Evolutionary conservation across 2,797 vertebrate species (phyloP), one percentile per base, ranked within the genome.

Genomic region (Harpagifer antarcticus): DNA sequence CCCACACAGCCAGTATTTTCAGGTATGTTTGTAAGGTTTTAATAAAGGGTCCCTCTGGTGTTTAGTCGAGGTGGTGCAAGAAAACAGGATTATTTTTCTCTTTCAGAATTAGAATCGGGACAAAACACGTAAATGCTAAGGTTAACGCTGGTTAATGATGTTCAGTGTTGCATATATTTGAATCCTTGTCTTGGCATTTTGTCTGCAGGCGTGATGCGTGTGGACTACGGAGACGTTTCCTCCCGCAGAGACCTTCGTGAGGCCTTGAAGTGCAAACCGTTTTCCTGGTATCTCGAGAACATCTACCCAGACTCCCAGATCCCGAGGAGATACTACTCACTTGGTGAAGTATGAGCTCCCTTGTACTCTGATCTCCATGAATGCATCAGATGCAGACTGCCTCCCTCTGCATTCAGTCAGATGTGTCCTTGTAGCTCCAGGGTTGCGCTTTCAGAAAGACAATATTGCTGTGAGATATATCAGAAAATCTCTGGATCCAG

Each of bases 251-350:
- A 95, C 9, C 93, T 99, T 9, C 93, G 97, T 40, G 96, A 96
- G 74, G 94, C 94, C 58, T 93, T 99, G 83, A 94, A 95, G 81
- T 99, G 98, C 90, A 97, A 96, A 83, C 97, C 97, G 0, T 99
- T 99, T 89, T 97, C 98, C 4, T 99, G 98, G 98, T 99, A 99
- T 93, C 94, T 99, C 74, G 98, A 99, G 90, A 97, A 97, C 88
- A 93, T 99, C 86, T 99, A 99, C 80, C 97, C 98, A 0, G 98
- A 99, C 90, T 99, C 98, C 17, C 98, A 99, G 96, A 99, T 99
- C 78, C 98, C 98, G 0, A 95, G 98, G 83, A 96, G 97, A 92
- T 99, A 99, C 91, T 98, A 95, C 88, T 99, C 98, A n/a, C 97
- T 99, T 72, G 98, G 98, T 89, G 98, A 99, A 96, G 98, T 99